A percentile compares a stretch with the other conserved stretches of the same genome.
Conservation (phyloP, 2,888 invertebrate species). For the Xanthostigma xanthostigma region DNA sequence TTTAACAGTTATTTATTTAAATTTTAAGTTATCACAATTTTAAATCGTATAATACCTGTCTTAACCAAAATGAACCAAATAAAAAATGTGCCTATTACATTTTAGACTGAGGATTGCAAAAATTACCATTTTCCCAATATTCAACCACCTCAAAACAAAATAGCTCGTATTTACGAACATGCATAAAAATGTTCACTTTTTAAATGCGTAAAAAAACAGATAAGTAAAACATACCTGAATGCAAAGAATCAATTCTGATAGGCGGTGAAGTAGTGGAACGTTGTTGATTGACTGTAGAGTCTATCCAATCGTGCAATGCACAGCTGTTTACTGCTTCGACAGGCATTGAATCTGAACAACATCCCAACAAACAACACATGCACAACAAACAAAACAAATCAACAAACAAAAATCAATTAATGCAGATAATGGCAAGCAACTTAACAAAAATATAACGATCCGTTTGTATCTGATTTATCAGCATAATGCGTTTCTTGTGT, state of each 20-base stretch:
- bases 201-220: neutral
- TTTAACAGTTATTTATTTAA: no score
- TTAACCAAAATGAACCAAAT: no score
- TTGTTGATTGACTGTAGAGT: slow-evolving; percentile 20
- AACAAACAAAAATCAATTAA: neutral
- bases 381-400: neutral
- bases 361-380: neutral
- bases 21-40: no score
- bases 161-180: neutral
- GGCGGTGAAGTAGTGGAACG: neutral
- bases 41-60: no score
- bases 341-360: neutral
- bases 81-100: no score
- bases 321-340: slow-evolving; percentile 11
- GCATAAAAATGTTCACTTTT: neutral
- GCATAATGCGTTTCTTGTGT: no score
- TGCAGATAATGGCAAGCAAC: no score
- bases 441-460: no score
- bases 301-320: slow-evolving; percentile 21
- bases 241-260: neutral
- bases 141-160: neutral
- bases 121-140: no score
- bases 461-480: no score
- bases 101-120: no score
- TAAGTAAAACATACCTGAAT: neutral